A percentile compares a stretch with the other conserved stretches of the same genome.
Conservation (phyloP, 2,113 vertebrate genomes). For the Phalacrocorax brasilianus region DNA sequence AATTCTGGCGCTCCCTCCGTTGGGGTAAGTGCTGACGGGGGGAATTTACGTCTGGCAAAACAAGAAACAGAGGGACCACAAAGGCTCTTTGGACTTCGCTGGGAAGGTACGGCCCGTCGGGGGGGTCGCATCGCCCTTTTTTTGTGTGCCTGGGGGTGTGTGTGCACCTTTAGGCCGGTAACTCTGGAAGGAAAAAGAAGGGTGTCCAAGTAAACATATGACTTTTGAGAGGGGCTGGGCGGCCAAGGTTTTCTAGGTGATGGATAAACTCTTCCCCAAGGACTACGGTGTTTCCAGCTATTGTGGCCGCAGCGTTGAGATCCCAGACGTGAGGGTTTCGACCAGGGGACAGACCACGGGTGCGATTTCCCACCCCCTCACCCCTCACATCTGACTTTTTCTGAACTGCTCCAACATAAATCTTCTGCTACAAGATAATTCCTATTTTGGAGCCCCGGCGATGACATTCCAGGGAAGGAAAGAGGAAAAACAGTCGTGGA, state of each 20-base stretch:
- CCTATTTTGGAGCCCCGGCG: background rate
- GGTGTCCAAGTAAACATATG: background rate
- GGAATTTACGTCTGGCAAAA: background rate
- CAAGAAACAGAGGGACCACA: background rate
- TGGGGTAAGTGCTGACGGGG: conserved; percentile 28
- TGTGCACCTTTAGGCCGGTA: background rate
- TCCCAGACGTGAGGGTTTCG: background rate
- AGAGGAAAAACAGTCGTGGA: background rate
- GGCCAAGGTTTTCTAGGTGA: background rate
- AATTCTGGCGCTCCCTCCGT: background rate
- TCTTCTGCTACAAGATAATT: background rate
- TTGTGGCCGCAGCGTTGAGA: background rate
- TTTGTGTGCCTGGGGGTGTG: background rate
- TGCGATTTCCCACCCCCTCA: background rate
- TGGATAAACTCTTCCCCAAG: background rate
- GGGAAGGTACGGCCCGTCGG: background rate
- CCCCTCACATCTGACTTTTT: background rate
- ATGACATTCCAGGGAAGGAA: background rate
- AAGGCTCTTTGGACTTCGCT: background rate
- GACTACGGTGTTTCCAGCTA: background rate
- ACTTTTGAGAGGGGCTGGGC: background rate
- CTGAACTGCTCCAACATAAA: background rate
- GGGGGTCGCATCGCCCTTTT: background rate
- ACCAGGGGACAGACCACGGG: background rate
- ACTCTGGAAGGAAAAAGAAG: background rate